A percentile compares a stretch with the other conserved stretches of the same genome.
phyloP scores from a whole-genome alignment of 2,888 invertebrate genomes.

The Pyrrhia umbra region DNA sequence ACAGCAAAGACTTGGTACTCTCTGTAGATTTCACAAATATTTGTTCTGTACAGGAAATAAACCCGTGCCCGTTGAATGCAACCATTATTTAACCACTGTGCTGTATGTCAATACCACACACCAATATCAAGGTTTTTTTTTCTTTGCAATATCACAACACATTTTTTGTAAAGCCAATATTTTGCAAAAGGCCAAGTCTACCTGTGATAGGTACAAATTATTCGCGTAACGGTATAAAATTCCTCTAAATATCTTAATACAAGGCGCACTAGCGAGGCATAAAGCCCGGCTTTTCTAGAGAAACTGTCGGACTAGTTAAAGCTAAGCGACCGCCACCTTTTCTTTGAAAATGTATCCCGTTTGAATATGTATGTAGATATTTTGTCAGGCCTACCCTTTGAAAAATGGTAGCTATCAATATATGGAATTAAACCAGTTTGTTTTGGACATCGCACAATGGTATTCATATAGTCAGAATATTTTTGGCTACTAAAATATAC shows the following conservation, averaged over 20 bases:
- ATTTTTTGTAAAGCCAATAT: too few relatives aligned
- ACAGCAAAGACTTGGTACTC: too few relatives aligned
- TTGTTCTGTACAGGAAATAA: too few relatives aligned
- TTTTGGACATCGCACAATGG: neutral
- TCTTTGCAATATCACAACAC: too few relatives aligned
- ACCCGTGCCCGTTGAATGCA: too few relatives aligned
- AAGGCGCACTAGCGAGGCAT: neutral
- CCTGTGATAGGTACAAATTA: neutral
- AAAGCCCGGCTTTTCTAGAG: neutral
- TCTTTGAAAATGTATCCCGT: constrained; percentile 12
- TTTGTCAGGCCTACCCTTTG: neutral
- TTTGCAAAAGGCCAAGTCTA: neutral
- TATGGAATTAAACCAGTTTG: neutral
- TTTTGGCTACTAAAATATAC: too few relatives aligned
- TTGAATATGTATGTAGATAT: constrained; percentile 6
- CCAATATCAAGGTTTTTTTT: too few relatives aligned
- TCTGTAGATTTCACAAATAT: too few relatives aligned
- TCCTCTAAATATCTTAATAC: constrained; percentile 1
- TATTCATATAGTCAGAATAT: neutral
- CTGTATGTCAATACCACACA: too few relatives aligned
- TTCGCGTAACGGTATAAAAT: neutral
- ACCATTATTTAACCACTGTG: too few relatives aligned
- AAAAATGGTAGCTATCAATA: neutral
- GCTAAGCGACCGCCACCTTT: neutral
- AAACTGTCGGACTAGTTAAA: neutral